Base-by-base conservation (phyloP, 1,140 invertebrate genomes). In the Drosophila novamexicana region DNA sequence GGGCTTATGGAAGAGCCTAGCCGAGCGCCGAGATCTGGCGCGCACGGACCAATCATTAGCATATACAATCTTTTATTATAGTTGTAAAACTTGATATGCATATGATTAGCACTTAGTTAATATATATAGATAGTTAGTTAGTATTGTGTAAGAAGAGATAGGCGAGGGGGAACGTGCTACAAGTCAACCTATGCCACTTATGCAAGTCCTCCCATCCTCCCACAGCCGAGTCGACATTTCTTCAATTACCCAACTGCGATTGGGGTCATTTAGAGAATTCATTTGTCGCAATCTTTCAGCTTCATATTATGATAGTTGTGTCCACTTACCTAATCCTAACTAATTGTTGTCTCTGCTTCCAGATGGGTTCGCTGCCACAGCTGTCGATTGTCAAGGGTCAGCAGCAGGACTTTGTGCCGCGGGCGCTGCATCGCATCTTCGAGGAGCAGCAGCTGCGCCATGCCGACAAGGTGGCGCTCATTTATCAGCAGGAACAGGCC, bases 291-390 rank as follows among this genome's bases (percentile, higher is more conserved):
- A 5, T 29, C 22, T 5, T 29, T 29, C 4, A 29, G 22, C 22
- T 29, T 29, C 6, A 29, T 29, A 29, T 5, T 5, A 29, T 29
- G 22, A 29, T 29, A 29, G 2, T 4, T 29, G 0, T 29, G 22
- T 29, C 22, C 22, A 29, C 22, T 29, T 47, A 3, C 9, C 18
- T 18, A 18, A 18, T 18, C 18, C 18, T 18, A 10, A 42, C 1
- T 22, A 34, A 39, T 32, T 1, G 3, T 16, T 52, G 47, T 2
- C 18, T 32, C 56, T 36, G 52, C 34, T 53, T 53, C 34, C 34
- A 73, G 2, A 96, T 96, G 95, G 95, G 95, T 66, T 95, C 95
- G 0, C 86, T 95, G 64, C 95, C 95, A 64, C 93, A 95, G 61
- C 92, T 95, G 52, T 95, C 95, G 7, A 93, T 95, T 50, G 90